A percentile compares a stretch with the other conserved stretches of the same genome.
Conservation (phyloP, 2,113 vertebrate genomes). For the Oxygymnocypris stewartii region DNA sequence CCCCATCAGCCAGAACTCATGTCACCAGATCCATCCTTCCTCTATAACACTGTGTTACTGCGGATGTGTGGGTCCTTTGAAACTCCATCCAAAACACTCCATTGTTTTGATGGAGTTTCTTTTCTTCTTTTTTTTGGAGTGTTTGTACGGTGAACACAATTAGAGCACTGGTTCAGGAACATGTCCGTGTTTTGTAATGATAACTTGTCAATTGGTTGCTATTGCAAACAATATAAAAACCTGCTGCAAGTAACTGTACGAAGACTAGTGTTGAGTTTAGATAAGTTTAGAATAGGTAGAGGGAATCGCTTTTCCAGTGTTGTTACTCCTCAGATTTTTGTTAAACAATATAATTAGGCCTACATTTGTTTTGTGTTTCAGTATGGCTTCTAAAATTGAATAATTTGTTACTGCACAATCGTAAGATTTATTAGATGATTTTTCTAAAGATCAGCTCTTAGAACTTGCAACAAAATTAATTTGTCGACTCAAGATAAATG, state of each 20-base stretch:
- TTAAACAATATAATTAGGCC: not conserved
- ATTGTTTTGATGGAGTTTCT: too few species aligned
- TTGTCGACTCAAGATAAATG: not conserved
- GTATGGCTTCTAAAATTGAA: not conserved
- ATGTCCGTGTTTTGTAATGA: too few species aligned
- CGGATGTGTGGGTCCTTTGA: too few species aligned
- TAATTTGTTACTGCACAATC: not conserved
- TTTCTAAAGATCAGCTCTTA: not conserved
- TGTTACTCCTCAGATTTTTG: too few species aligned
- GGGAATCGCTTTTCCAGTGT: not conserved
- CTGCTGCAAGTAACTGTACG: too few species aligned
- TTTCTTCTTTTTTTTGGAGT: too few species aligned
- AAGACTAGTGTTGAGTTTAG: not conserved
- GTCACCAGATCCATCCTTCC: not conserved
- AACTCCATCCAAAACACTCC: too few species aligned
- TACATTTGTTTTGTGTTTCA: not conserved
- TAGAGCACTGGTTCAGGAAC: too few species aligned
- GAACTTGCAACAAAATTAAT: not conserved
- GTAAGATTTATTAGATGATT: not conserved
- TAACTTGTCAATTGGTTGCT: too few species aligned
- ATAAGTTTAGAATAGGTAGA: not conserved
- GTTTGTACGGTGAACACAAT: too few species aligned
- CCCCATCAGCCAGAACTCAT: not conserved
- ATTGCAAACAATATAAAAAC: too few species aligned
- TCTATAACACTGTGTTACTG: too few species aligned